Conservation (phyloP, 2,797 vertebrate genomes). For the Lacerta agilis region DNA sequence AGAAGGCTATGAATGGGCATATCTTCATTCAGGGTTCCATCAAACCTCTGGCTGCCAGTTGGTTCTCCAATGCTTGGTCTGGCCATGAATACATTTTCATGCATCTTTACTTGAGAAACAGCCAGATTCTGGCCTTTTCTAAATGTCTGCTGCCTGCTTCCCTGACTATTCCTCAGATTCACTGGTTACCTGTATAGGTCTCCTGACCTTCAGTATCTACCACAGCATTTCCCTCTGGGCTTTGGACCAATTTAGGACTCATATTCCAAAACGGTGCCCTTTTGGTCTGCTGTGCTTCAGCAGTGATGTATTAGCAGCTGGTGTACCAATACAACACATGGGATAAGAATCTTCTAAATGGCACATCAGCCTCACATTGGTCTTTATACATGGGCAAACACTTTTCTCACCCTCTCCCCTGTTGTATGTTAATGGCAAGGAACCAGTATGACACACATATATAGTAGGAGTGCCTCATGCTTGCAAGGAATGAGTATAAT, state of each 20-base stretch:
- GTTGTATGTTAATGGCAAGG: too few species aligned
- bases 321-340: background rate
- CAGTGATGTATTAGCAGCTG: background rate
- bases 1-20: too few species aligned
- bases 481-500: background rate
- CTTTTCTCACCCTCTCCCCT: background rate
- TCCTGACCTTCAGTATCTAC: background rate
- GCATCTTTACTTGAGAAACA: too few species aligned
- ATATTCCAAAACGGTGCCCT: background rate
- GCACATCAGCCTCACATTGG: background rate
- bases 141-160: too few species aligned
- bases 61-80: too few species aligned
- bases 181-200: too few species aligned
- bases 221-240: background rate
- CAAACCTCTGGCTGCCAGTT: too few species aligned
- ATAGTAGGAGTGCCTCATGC: background rate
- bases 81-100: too few species aligned
- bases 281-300: background rate
- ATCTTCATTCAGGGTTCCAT: too few species aligned
- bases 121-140: too few species aligned
- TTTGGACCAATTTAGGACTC: background rate
- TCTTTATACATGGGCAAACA: background rate
- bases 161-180: background rate
- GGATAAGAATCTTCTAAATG: background rate
- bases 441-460: too few species aligned